These are phyloP conservation scores for Callaeas wilsoni DNA, from an alignment of 2,113 vertebrate species.

Conservation along the genomic window DNA sequence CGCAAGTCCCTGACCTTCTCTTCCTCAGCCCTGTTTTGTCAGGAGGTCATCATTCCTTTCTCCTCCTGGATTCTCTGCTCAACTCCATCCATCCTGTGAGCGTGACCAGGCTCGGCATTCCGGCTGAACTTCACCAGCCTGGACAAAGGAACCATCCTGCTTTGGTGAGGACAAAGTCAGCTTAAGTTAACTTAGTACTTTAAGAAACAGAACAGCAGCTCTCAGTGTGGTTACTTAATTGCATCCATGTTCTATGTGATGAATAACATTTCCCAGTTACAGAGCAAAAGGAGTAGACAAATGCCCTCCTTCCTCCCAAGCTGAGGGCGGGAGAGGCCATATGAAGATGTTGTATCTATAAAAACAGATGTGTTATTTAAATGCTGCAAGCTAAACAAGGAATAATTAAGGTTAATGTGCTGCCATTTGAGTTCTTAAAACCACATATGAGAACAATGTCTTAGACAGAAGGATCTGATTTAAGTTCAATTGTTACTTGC, in stretches of 20 bases:
- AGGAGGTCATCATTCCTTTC: not conserved
- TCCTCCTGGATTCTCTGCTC: not conserved
- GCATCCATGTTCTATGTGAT: not conserved
- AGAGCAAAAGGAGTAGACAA: conserved; percentile 23
- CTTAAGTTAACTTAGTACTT: not conserved
- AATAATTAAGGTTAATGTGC: conserved; percentile 30
- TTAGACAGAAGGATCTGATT: conserved; percentile 27
- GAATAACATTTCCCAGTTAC: conserved; percentile 3
- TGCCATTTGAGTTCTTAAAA: conserved; percentile 34
- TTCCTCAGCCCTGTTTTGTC: not conserved
- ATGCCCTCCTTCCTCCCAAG: not conserved
- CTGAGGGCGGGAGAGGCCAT: fast-evolving
- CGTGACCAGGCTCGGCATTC: not conserved
- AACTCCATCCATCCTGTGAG: not conserved
- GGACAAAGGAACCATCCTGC: not conserved
- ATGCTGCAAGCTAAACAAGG: conserved; percentile 20
- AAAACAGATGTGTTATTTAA: conserved; percentile 48
- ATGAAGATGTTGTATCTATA: conserved; percentile 11
- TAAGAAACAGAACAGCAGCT: not conserved
- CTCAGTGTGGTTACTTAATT: conserved; percentile 25
- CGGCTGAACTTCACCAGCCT: not conserved
- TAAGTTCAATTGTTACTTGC: conserved; percentile 5
- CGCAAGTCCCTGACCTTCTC: not conserved
- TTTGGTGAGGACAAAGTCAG: not conserved
- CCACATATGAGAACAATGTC: conserved; percentile 1